Evolutionary conservation across 2,113 vertebrate species (phyloP), one percentile per base, ranked within the genome.

Genomic region (Cygnus buccinator): DNA sequence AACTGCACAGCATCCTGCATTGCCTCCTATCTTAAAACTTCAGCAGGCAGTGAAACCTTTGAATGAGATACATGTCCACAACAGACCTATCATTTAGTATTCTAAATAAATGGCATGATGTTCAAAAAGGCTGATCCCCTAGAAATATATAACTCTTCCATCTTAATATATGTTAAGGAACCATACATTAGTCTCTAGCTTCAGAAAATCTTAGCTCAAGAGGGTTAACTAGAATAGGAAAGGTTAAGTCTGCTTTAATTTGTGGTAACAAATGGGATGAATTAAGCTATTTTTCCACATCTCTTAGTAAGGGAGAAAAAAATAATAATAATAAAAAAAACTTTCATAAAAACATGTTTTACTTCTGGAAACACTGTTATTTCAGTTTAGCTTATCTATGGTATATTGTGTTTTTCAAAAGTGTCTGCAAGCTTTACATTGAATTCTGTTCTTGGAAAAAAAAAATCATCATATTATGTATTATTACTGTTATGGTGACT

Each of bases 121-220:
- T 16, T 75, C 21, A 48, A 65, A 62, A 73, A 13, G 6, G 6
- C 18, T 79, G 54, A 31, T 61, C 6, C 14, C 6, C 23, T 73
- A 59, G 31, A 79, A 82, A 89, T 78, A 55, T 2, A 9, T 44
- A 88, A 50, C 22, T 71, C 19, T 59, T 7, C 8, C 41, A 73
- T 58, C 39, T 80, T 41, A 92, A 48, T 5, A 1, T 9, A 4
- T 35, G 4, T 81, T 80, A 84, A 89, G 12, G 35, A 92, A 26
- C 23, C 3, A 0, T 22, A 37, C 16, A 1, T 55, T 70, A 50
- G 13, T 3, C 8, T 86, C 3, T 31, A 58, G 50, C 86, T 93
- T 84, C 43, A 83, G 50, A 92, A 93, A 95, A 59, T 67, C 59
- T 80, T 90, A 58, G 14, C 50, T 88, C 17, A 90, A 89, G 33